phyloP scores from a whole-genome alignment of 2,888 invertebrate genomes.

The Apamea crenata region DNA sequence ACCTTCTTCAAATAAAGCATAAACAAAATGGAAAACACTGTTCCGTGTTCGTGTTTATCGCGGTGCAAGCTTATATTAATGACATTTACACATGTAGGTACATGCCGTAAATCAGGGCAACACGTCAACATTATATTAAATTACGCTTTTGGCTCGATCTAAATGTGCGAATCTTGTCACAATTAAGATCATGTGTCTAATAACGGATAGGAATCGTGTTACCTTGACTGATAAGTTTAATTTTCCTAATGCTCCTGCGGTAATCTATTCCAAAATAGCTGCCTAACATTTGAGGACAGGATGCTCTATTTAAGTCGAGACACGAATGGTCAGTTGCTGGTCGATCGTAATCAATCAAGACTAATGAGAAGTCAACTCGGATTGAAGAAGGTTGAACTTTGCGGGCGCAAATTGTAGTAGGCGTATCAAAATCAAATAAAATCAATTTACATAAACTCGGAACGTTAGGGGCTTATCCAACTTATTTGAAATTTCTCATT shows the following conservation, averaged over 20 bases:
- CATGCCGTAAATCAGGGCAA: slow-evolving; percentile 13
- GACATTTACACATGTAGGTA: slow-evolving; percentile 22
- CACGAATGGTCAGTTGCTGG: slow-evolving; percentile 19
- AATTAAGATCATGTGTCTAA: slow-evolving; percentile 13
- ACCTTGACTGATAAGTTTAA: slow-evolving; percentile 43
- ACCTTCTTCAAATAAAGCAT: slow-evolving; percentile 15
- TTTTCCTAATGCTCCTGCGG: slow-evolving; percentile 30
- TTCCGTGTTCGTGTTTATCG: slow-evolving; percentile 13
- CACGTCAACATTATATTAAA: slow-evolving; percentile 7
- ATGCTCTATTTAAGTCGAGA: slow-evolving; percentile 1
- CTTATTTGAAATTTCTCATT: slow-evolving; percentile 48
- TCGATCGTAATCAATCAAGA: slow-evolving; percentile 27
- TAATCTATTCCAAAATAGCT: slow-evolving; percentile 25
- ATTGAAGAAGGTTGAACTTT: slow-evolving; percentile 10
- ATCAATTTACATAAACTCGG: slow-evolving; percentile 43
- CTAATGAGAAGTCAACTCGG: slow-evolving; percentile 23
- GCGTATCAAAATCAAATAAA: slow-evolving; percentile 42
- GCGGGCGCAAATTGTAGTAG: slow-evolving; percentile 13
- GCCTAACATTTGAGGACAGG: slow-evolving; percentile 17
- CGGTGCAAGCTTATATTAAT: slow-evolving; percentile 36
- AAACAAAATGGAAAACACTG: slow-evolving; percentile 12
- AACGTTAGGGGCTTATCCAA: slow-evolving; percentile 35
- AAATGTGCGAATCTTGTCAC: slow-evolving; percentile 23
- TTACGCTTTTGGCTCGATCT: slow-evolving; percentile 20
- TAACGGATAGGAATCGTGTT: slow-evolving; percentile 8